Conservation (phyloP, 2,888 invertebrate species). For the Caenorhabditis panamensis region DNA sequence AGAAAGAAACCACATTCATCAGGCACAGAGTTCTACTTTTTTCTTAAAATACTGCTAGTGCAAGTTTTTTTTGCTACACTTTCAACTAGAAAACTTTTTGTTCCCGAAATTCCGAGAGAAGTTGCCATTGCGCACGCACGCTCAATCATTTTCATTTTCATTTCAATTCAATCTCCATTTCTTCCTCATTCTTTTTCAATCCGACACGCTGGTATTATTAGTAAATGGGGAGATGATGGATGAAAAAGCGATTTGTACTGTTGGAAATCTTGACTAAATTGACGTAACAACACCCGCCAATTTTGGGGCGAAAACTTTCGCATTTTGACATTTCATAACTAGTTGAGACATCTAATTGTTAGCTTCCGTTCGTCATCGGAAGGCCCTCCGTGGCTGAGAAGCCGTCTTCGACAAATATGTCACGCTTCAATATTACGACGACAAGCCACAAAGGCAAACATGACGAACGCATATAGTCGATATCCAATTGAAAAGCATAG, state of each 20-base stretch:
- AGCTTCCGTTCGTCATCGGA: constrained; percentile 37
- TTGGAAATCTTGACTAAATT: constrained; percentile 12
- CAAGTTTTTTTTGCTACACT: too few relatives aligned
- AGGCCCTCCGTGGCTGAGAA: background rate
- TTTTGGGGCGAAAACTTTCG: constrained; percentile 4
- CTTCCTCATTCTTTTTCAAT: constrained; percentile 37
- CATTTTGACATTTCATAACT: constrained; percentile 27
- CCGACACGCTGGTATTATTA: constrained; percentile 31
- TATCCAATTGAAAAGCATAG: constrained; percentile 10
- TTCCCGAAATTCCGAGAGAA: background rate
- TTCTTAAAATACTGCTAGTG: too few relatives aligned
- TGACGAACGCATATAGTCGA: constrained; percentile 33
- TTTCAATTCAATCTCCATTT: constrained; percentile 10
- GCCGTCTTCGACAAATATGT: constrained; percentile 33
- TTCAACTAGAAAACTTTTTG: background rate
- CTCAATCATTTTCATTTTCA: background rate
- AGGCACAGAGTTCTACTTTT: too few relatives aligned
- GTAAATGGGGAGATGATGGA: constrained; percentile 53
- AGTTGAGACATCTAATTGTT: constrained; percentile 44
- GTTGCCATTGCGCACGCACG: background rate
- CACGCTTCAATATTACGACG: constrained; percentile 58
- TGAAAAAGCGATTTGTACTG: constrained; percentile 51
- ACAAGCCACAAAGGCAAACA: constrained; percentile 16
- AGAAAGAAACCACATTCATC: too few relatives aligned
- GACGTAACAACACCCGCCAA: constrained; percentile 8